These are phyloP conservation scores for Catharus fuscescens DNA, from an alignment of 2,113 vertebrate genomes.

Conservation along the genomic window DNA sequence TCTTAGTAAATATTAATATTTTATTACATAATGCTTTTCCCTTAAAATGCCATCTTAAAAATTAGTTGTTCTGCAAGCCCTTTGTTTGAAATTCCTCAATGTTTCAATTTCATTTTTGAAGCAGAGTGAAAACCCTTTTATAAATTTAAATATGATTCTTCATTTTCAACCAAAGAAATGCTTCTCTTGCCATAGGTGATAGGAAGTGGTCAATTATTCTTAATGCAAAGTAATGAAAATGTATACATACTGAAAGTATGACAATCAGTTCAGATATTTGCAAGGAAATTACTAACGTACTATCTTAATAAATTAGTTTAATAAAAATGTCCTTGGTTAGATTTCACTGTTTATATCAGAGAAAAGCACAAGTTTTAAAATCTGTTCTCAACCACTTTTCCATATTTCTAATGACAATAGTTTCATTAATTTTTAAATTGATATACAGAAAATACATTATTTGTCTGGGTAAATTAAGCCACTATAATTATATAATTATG, in stretches of 20 bases:
- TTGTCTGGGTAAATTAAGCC: background rate
- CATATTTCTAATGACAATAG: background rate
- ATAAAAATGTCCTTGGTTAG: background rate
- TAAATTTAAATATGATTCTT: background rate
- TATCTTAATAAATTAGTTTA: background rate
- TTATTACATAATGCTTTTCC: background rate
- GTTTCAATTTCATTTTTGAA: background rate
- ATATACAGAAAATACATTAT: background rate
- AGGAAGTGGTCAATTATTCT: background rate
- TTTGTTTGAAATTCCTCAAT: background rate
- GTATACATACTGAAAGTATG: background rate
- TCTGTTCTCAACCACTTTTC: background rate
- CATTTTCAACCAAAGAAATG: background rate
- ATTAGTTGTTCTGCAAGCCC: fast-evolving
- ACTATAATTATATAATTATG: background rate
- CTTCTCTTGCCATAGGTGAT: background rate
- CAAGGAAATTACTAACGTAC: background rate
- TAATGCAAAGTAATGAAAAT: background rate
- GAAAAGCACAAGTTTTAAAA: background rate
- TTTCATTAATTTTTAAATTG: background rate
- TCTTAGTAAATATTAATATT: background rate
- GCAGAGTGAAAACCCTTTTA: background rate
- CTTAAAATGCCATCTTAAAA: background rate
- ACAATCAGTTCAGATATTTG: background rate
- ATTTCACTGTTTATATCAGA: background rate